These are phyloP conservation scores for Acronicta leporina DNA, from an alignment of 2,888 invertebrate genomes.

Conservation along the genomic window DNA sequence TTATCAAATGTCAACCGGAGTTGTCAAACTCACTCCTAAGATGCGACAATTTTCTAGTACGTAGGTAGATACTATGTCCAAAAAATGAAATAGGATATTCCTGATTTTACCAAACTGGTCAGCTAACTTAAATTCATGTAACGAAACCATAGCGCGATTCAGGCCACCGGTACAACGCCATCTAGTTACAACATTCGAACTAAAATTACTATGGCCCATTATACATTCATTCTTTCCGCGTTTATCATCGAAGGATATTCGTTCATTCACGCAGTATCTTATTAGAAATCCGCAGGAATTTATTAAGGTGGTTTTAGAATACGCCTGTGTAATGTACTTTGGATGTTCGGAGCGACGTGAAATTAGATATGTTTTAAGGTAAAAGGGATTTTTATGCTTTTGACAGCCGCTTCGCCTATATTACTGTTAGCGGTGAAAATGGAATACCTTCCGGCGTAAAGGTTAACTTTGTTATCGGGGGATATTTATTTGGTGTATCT, in stretches of 20 bases:
- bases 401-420: constrained; percentile 26
- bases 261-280: constrained; percentile 16
- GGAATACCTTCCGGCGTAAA: constrained; percentile 5
- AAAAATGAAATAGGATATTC: too few relatives aligned
- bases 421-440: constrained; percentile 13
- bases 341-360: constrained; percentile 12
- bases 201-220: too few relatives aligned
- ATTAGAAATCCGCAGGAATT: constrained; percentile 24
- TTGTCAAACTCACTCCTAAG: too few relatives aligned
- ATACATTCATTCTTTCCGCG: too few relatives aligned
- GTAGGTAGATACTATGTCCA: too few relatives aligned
- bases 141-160: too few relatives aligned
- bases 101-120: too few relatives aligned
- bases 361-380: constrained; percentile 23
- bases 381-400: constrained; percentile 24
- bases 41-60: too few relatives aligned
- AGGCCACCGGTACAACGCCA: too few relatives aligned
- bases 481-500: neutral
- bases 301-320: constrained; percentile 20
- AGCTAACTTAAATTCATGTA: too few relatives aligned
- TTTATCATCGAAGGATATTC: constrained; percentile 32
- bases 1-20: constrained; percentile 34
- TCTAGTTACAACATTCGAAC: too few relatives aligned
- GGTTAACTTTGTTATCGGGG: constrained; percentile 1
- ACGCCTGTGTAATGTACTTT: constrained; percentile 25